Conservation (phyloP, 2,888 invertebrate genomes). For the Harpalus rufipes region DNA sequence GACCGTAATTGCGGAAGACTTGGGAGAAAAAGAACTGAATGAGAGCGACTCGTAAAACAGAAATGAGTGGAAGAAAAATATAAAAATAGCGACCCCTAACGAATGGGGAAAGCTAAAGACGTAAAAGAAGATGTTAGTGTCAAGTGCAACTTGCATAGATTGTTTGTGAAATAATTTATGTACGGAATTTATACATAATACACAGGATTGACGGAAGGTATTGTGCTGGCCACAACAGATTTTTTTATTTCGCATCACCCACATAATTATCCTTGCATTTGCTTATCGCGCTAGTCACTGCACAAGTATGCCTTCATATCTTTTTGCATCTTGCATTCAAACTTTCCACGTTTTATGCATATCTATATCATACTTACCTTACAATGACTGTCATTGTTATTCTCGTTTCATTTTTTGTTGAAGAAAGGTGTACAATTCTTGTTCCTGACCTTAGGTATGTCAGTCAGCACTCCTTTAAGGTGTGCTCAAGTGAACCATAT, state of each 20-base stretch:
- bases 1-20: no score
- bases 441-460: slow-evolving; percentile 43
- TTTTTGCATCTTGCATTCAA: background rate
- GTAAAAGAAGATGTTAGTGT: no score
- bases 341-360: slow-evolving; percentile 37
- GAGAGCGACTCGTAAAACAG: no score
- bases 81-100: no score
- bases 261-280: background rate
- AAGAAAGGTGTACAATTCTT: slow-evolving; percentile 31
- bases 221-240: no score
- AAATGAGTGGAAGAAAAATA: no score
- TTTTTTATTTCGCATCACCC: background rate
- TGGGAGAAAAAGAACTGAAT: no score
- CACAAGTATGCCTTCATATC: slow-evolving; percentile 29
- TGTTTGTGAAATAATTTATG: no score
- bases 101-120: no score
- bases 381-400: slow-evolving; percentile 41
- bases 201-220: no score
- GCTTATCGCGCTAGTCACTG: background rate
- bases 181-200: no score
- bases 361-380: slow-evolving; percentile 29
- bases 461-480: slow-evolving; percentile 13
- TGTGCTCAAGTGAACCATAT: background rate
- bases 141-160: no score
- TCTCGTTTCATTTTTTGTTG: slow-evolving; percentile 34